Evolutionary conservation across 2,888 invertebrate genomes (phyloP), one percentile per base, ranked within the genome.

Genomic region (Dascillus cervinus): DNA sequence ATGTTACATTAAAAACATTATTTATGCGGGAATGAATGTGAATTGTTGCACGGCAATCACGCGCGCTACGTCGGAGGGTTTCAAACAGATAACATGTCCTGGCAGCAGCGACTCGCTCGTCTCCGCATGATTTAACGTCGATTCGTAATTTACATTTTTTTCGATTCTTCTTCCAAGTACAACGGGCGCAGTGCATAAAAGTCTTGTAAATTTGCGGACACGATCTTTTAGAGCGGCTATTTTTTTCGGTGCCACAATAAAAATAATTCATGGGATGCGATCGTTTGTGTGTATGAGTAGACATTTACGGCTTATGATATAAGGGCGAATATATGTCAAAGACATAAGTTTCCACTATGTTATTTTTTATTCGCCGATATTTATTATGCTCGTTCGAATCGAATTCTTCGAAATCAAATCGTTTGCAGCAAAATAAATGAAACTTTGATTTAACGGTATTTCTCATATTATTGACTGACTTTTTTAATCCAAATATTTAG

Each of bases 1-100:
- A 51, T 47, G 51, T 47, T 47, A 41, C 50, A 50, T 48, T 51
- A 50, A 50, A 49, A 50, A 45, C 41, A 42, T 51, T 50, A 50
- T 52, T 50, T 50, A 44, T 49, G 45, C 38, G 41, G 31, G 41
- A 43, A 37, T 36, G 34, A 34, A 37, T 35, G 39, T 47, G 44
- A 48, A 46, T 41, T 46, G 46, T 44, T 36, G 39, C 43, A 30
- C 24, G 22, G 23, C 28, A 36, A 33, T 34, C 34, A 22, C 29
- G n/a, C n/a, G n/a, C n/a, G 8, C 17, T 4, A 17, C 17, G 17
- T 17, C 29, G 11, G 22, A n/a, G 8, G n/a, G n/a, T n/a, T n/a
- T n/a, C n/a, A n/a, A 34, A n/a, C 17, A 17, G 5, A 17, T 17
- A 17, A 17, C 17, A 17, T 19, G 34, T 28, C 34, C 22, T n/a